Percentiles rank a stretch among this genome's conserved stretches.
Evolutionary conservation across 2,888 invertebrate species (phyloP).

Genomic region (Trisateles emortualis): DNA sequence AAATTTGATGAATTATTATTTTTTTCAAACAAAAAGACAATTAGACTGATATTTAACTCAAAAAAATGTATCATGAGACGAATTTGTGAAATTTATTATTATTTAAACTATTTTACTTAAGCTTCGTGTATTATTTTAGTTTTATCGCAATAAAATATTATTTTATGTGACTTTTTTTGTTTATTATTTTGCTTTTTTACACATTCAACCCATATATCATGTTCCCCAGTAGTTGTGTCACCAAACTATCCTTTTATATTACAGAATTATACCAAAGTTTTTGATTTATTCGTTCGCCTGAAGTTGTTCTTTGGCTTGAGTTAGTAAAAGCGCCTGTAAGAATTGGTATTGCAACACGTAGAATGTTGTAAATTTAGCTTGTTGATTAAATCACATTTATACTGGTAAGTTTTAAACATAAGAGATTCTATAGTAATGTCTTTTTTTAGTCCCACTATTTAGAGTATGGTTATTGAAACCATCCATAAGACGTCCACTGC

Average conservation of each 20-base stretch:
- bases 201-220: not conserved
- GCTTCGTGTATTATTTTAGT: constrained; percentile 59
- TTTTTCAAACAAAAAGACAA: constrained; percentile 40
- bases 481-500: no score
- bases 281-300: not conserved
- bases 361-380: not conserved
- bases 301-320: not conserved
- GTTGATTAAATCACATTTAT: not conserved
- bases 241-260: not conserved
- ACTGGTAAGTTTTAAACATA: not conserved
- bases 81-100: constrained; percentile 37
- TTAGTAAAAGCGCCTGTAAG: constrained; percentile 22
- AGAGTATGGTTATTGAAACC: no score
- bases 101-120: constrained; percentile 46
- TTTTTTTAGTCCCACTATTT: no score
- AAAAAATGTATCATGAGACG: constrained; percentile 33
- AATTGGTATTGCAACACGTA: constrained; percentile 22
- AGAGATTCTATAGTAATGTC: no score
- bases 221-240: not conserved
- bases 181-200: constrained; percentile 25
- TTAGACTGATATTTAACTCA: constrained; percentile 50
- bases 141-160: constrained; percentile 53
- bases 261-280: not conserved
- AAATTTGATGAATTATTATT: constrained; percentile 24
- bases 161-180: constrained; percentile 50